Percentiles rank a stretch among this genome's conserved stretches.
phyloP scores from a whole-genome alignment of 2,797 vertebrate species.

The Argya squamiceps region DNA sequence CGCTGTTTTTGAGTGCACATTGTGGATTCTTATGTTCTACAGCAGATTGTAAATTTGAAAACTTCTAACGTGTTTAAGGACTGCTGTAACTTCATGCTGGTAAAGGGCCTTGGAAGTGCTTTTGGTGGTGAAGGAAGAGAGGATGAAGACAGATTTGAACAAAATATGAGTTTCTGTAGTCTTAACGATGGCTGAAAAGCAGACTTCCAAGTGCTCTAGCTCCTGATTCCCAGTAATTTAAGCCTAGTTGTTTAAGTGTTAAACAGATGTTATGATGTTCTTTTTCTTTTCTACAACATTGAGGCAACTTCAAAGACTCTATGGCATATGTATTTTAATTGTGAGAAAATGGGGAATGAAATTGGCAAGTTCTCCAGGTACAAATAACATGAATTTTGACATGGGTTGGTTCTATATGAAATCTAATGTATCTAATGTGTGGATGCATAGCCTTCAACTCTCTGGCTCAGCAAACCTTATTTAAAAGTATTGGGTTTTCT shows the following conservation, averaged over 20 bases:
- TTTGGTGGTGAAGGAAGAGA: background rate
- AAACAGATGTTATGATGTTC: background rate
- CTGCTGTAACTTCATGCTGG: background rate
- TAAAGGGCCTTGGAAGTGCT: background rate
- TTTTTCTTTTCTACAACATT: background rate
- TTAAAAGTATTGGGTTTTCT: background rate
- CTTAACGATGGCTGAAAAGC: background rate
- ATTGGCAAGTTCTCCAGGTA: background rate
- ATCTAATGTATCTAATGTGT: background rate
- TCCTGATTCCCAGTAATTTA: background rate
- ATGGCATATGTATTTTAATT: background rate
- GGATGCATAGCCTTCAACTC: background rate
- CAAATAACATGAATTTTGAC: background rate
- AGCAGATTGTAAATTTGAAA: background rate
- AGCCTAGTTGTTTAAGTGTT: background rate
- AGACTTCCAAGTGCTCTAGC: background rate
- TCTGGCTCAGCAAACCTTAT: background rate
- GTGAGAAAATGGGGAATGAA: background rate
- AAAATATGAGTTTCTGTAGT: background rate
- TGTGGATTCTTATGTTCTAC: background rate
- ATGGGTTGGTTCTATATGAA: background rate
- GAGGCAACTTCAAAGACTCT: background rate
- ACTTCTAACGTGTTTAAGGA: background rate
- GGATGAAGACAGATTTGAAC: background rate
- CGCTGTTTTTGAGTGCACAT: fast-evolving